phyloP scores from a whole-genome alignment of 2,888 invertebrate genomes.

The Lymantria dispar region DNA sequence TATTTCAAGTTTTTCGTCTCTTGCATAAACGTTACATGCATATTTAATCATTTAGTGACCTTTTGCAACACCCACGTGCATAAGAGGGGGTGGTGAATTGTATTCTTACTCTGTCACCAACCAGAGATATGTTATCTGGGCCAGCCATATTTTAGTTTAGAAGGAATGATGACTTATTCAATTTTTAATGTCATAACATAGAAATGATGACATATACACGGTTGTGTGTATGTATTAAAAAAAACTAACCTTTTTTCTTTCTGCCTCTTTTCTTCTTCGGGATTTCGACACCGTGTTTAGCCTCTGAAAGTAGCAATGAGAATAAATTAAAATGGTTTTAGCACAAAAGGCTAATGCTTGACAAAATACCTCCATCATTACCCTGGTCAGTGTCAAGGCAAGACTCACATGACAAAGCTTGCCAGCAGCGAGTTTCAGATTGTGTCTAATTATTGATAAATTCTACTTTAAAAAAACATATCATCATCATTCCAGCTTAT shows the following conservation, averaged over 20 bases:
- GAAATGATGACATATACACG: too few species aligned
- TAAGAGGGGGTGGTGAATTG: too few species aligned
- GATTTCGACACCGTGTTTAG: constrained; percentile 24
- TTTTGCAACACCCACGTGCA: too few species aligned
- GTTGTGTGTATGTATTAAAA: neutral
- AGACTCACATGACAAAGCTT: neutral
- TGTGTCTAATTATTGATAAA: neutral
- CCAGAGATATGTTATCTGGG: too few species aligned
- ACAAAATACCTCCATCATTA: neutral
- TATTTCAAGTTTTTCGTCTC: too few species aligned
- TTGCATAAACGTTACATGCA: too few species aligned
- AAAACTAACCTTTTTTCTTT: constrained; percentile 56
- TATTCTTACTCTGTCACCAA: too few species aligned
- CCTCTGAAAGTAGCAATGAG: neutral
- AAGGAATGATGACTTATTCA: too few species aligned
- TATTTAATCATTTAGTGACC: too few species aligned
- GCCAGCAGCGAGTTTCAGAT: neutral
- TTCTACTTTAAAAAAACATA: neutral
- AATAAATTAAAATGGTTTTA: neutral
- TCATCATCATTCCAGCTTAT: too few species aligned
- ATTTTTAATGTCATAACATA: too few species aligned
- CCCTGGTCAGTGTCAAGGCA: neutral
- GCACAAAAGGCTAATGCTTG: neutral
- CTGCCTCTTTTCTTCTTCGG: constrained; percentile 62
- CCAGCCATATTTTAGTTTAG: too few species aligned